Percentiles rank a stretch among this genome's conserved stretches.
phyloP scores from a whole-genome alignment of 1,140 invertebrate genomes.

The Panulirus ornatus region DNA sequence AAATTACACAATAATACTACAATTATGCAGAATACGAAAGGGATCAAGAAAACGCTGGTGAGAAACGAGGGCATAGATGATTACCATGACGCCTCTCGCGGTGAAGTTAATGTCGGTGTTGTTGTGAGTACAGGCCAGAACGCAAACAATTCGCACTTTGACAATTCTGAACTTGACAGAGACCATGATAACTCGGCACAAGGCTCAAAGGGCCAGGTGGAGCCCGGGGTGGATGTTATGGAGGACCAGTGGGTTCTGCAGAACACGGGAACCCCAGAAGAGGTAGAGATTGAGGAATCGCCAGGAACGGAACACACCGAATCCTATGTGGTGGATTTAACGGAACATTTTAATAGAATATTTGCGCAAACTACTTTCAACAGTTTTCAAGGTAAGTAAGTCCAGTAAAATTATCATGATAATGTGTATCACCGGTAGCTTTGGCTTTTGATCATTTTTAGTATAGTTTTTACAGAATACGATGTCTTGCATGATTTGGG shows the following conservation, averaged over 20 bases:
- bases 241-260: neutral
- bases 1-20: neutral
- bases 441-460: neutral
- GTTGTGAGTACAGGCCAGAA: neutral
- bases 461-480: neutral
- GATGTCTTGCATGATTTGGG: neutral
- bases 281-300: constrained; percentile 36
- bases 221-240: neutral
- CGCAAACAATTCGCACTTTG: neutral
- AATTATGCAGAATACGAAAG: neutral
- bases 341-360: constrained; percentile 23
- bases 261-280: neutral
- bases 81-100: neutral
- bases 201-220: neutral
- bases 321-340: constrained; percentile 35
- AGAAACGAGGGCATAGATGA: neutral
- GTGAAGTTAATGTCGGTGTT: neutral
- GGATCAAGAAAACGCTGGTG: neutral
- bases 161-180: neutral
- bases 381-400: constrained; percentile 50
- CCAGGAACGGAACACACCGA: neutral
- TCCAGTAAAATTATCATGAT: neutral
- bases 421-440: neutral
- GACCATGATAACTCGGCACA: neutral
- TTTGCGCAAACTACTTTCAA: constrained; percentile 41